A percentile compares a stretch with the other conserved stretches of the same genome.
Evolutionary conservation across 2,888 invertebrate species (phyloP).

Genomic region (Tetanocera ferruginea): DNA sequence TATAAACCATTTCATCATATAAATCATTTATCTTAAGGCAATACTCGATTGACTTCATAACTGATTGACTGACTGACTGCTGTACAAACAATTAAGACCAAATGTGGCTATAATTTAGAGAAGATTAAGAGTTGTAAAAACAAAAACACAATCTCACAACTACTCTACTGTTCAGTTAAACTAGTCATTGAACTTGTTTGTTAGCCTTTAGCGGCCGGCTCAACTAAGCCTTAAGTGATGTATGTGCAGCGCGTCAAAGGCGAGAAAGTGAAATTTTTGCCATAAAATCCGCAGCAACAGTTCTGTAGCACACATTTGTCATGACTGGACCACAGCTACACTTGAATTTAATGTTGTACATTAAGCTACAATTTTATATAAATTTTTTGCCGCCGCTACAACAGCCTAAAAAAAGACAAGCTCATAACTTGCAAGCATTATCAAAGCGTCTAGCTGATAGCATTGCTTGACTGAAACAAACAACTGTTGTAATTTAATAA

Average conservation of each 20-base stretch:
- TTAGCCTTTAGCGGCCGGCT: not conserved
- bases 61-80: slow-evolving; percentile 16
- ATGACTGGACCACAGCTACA: not conserved
- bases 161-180: not conserved
- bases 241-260: slow-evolving; percentile 34
- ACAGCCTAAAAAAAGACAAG: not conserved
- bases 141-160: not conserved
- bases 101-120: not conserved
- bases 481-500: no score
- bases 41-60: not conserved
- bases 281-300: slow-evolving; percentile 8
- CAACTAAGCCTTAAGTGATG: not conserved
- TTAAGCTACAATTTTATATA: not conserved
- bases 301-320: not conserved
- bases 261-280: slow-evolving; percentile 61
- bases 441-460: not conserved
- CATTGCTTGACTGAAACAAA: not conserved
- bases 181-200: slow-evolving; percentile 29
- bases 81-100: not conserved
- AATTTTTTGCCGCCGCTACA: not conserved
- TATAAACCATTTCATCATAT: not conserved
- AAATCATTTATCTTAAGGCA: not conserved
- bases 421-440: no score
- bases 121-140: not conserved
- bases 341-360: not conserved